Conservation (phyloP, 92 coral and sea anemone species). For the Bergia sp. region DNA sequence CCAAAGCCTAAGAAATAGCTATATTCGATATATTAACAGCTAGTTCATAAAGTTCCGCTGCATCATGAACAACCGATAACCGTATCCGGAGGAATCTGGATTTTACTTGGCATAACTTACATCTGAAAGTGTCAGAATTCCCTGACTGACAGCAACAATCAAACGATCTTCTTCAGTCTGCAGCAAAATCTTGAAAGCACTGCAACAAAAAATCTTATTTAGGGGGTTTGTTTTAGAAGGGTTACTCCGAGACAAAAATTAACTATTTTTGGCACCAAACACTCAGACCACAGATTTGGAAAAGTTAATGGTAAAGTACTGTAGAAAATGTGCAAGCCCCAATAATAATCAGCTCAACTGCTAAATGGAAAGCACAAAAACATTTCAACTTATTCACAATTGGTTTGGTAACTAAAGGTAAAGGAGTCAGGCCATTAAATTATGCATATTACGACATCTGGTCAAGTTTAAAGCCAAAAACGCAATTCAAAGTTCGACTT, state of each 20-base stretch:
- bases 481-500: too few relatives aligned
- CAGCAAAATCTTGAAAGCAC: conserved; percentile 93
- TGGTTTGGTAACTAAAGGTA: background rate
- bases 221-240: background rate
- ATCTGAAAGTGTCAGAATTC: conserved; percentile 87
- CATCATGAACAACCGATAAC: background rate
- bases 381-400: background rate
- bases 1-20: background rate
- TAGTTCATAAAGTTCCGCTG: background rate
- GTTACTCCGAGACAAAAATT: too few relatives aligned
- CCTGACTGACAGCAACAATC: conserved; percentile 90
- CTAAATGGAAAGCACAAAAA: background rate
- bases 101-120: conserved; percentile 56
- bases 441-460: background rate
- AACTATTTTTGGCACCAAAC: background rate
- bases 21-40: background rate
- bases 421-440: background rate
- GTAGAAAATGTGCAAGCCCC: background rate
- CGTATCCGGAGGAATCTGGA: background rate
- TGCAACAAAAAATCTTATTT: conserved; percentile 15
- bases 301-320: background rate
- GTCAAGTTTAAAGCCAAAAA: background rate
- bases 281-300: background rate
- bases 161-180: conserved; percentile 96
- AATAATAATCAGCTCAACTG: background rate